Conservation (phyloP, 2,113 vertebrate species). For the Leptobrachium leishanense region DNA sequence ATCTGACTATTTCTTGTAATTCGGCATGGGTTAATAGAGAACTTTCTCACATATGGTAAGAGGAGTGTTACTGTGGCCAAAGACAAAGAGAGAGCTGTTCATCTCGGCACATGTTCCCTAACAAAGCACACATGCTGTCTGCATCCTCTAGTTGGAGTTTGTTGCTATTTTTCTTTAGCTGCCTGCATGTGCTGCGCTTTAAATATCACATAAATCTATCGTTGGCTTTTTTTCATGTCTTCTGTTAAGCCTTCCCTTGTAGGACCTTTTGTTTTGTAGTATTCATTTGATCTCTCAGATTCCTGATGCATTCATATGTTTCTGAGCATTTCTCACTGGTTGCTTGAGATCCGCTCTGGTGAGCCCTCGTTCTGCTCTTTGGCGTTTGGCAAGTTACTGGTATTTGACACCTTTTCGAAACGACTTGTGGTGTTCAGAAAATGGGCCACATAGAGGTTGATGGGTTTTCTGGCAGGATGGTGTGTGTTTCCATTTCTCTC, state of each 20-base stretch:
- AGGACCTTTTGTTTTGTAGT: background rate
- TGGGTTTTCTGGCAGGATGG: background rate
- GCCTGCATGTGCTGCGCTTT: conserved; percentile 1
- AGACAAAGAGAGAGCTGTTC: conserved; percentile 34
- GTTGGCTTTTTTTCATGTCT: background rate
- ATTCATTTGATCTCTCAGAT: conserved; percentile 25
- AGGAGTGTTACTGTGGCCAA: background rate
- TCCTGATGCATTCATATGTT: conserved; percentile 6
- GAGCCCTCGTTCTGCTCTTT: background rate
- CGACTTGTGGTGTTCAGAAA: background rate
- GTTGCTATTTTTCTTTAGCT: conserved; percentile 1
- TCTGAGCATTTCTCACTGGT: background rate
- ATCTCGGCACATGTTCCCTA: conserved; percentile 32
- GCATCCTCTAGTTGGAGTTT: conserved; percentile 6
- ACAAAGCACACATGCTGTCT: conserved; percentile 41
- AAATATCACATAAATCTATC: conserved; percentile 17
- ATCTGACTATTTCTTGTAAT: too few species aligned
- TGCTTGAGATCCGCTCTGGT: background rate
- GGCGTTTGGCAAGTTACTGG: background rate
- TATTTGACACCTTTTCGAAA: background rate
- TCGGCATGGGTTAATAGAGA: too few species aligned
- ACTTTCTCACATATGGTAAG: conserved; percentile 36
- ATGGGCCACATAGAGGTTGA: background rate
- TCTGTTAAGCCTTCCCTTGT: background rate
- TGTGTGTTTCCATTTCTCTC: conserved; percentile 5